Percentiles rank a stretch among this genome's conserved stretches.
Conservation (phyloP, 2,113 vertebrate species). For the Oncorhynchus kisutch region DNA sequence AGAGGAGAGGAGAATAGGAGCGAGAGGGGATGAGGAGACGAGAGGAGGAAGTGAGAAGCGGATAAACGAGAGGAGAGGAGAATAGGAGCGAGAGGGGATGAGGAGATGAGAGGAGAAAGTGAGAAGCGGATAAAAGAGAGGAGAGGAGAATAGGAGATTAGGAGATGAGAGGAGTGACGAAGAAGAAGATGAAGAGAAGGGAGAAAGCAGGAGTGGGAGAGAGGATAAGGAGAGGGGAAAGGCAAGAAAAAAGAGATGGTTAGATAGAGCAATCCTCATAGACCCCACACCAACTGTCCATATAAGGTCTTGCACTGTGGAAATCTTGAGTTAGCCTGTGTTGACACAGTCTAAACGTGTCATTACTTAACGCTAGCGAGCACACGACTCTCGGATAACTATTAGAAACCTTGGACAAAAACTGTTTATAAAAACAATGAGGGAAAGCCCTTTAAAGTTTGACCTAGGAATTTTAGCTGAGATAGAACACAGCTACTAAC, state of each 20-base stretch:
- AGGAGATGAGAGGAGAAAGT: no score
- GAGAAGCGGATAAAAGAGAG: no score
- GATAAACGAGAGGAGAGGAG: no score
- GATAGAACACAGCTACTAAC: conserved; percentile 21
- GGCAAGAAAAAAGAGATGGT: conserved; percentile 11
- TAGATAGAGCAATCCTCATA: conserved; percentile 17
- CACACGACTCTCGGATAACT: conserved; percentile 40
- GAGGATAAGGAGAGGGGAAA: conserved; percentile 4
- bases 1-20: no score
- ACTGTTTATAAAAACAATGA: conserved; percentile 69
- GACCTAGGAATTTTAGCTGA: conserved; percentile 47
- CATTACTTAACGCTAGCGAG: conserved; percentile 31
- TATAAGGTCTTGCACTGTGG: conserved; percentile 58
- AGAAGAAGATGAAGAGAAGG: conserved; percentile 10
- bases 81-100: no score
- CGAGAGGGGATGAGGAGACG: no score
- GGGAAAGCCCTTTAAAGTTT: conserved; percentile 56
- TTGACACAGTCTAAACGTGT: conserved; percentile 39
- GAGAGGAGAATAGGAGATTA: no score
- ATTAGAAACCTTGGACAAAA: conserved; percentile 43
- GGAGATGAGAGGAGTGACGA: neutral
- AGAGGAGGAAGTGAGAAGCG: no score
- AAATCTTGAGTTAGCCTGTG: conserved; percentile 24
- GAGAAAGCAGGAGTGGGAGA: neutral
- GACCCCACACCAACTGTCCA: conserved; percentile 59